Base-by-base conservation (phyloP, 1,140 invertebrate species). In the Aphis craccivora region DNA sequence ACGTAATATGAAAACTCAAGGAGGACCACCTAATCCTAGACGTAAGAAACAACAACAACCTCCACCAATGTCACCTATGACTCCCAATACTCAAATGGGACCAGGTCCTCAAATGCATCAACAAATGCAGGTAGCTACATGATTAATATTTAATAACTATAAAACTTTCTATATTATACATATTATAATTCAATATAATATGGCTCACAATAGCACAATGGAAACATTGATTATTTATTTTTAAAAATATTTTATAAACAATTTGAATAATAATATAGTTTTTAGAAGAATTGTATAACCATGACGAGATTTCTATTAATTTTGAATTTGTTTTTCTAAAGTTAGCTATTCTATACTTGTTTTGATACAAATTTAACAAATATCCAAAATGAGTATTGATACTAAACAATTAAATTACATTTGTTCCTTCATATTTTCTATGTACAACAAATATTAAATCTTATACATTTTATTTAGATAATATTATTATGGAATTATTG, bases 31-130 rank as follows among this genome's bases (percentile, higher is more conserved):
- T 89, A 94, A 94, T 67, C 93, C 94, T 48, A 83, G 94, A n/a
- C 94, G 94, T 55, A 94, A 94, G 87, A 94, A 95, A 93, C 94
- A 94, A 87, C 94, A 94, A 93, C 94, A 94, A n/a, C 94, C 94
- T 45, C 94, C 94, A 45, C 94, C 94, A 22, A 93, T 94, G 55
- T 93, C 93, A 87, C 94, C 94, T 87, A 94, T 94, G 93, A 93
- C 92, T 35, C 93, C 94, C 51, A 91, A 48, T 40, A 35, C 91
- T n/a, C 91, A 53, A 84, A 93, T 93, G 91, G 91, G 91, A 40
- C 91, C 81, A 3, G 89, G 89, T 45, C 76, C 76, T 86, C 91
- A 67, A 91, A 94, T 94, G 94, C 94, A 94, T 89, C 94, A 93
- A 67, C 94, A 94, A 93, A 94, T 94, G 76, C 94, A 94, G 94